A percentile compares a stretch with the other conserved stretches of the same genome.
Evolutionary conservation across 2,113 vertebrate genomes (phyloP).

Genomic region (Bos javanicus): DNA sequence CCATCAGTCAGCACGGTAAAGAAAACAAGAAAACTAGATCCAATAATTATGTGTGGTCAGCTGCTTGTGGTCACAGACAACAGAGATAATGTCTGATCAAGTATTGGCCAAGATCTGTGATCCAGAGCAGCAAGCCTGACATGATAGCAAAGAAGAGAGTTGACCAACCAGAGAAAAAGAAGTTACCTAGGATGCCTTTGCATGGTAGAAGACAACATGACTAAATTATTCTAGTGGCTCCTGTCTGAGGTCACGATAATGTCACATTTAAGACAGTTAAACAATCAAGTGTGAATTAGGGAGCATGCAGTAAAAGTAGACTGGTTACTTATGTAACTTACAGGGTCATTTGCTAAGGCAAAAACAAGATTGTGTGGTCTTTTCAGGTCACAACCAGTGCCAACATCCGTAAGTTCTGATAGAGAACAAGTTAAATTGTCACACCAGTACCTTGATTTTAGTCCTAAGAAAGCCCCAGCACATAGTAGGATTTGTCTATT

Average conservation of each 20-base stretch:
- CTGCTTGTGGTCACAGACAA: not conserved
- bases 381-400: not conserved
- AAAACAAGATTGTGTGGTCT: not conserved
- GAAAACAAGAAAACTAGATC: not conserved
- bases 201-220: not conserved
- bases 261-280: not conserved
- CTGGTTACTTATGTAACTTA: not conserved
- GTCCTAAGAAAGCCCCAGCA: not conserved
- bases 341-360: not conserved
- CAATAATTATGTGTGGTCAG: not conserved
- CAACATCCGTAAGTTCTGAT: not conserved
- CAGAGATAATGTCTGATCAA: not conserved
- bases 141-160: not conserved
- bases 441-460: not conserved
- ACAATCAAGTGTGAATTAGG: not conserved
- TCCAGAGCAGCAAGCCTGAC: not conserved
- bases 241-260: not conserved
- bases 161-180: not conserved
- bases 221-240: not conserved
- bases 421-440: not conserved
- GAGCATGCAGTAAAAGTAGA: not conserved
- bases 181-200: not conserved
- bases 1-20: not conserved
- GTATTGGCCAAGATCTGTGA: not conserved
- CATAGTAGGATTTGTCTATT: not conserved